These are phyloP conservation scores for Schizotus pectinicornis DNA, from an alignment of 2,888 invertebrate genomes.

Conservation along the genomic window DNA sequence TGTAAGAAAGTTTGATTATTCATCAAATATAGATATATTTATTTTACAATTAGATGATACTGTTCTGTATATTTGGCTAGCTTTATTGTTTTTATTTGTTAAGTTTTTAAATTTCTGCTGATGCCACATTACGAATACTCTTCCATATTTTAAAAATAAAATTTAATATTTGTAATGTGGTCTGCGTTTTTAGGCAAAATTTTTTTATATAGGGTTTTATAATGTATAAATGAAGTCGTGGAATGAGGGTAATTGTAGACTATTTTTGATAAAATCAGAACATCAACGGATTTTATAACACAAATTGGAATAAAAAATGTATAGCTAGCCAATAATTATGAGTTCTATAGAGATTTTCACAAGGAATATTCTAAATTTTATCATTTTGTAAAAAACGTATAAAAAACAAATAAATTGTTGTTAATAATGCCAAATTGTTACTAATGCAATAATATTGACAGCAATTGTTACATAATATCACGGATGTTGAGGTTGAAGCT, in stretches of 20 bases:
- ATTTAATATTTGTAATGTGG: slow-evolving; percentile 4
- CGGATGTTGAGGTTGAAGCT: slow-evolving; percentile 44
- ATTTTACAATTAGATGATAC: slow-evolving; percentile 34
- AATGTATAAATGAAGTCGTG: slow-evolving; percentile 8
- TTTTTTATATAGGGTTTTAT: slow-evolving; percentile 27
- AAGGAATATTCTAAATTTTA: slow-evolving; percentile 47
- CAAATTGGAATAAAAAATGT: slow-evolving; percentile 22
- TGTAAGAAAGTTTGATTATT: slow-evolving; percentile 37
- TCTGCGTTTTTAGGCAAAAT: slow-evolving; percentile 7
- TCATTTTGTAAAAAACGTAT: slow-evolving; percentile 41
- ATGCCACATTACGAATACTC: slow-evolving; percentile 17
- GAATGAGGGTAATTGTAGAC: slow-evolving; percentile 34
- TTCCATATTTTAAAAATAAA: slow-evolving; percentile 8
- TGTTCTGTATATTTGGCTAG: slow-evolving; percentile 33
- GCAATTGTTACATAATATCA: slow-evolving; percentile 53
- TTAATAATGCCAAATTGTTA: slow-evolving; percentile 50
- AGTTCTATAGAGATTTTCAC: slow-evolving; percentile 24
- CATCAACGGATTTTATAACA: slow-evolving; percentile 18
- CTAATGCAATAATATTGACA: slow-evolving; percentile 50
- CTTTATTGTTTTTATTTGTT: slow-evolving; percentile 30
- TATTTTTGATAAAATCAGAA: slow-evolving; percentile 44
- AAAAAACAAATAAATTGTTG: slow-evolving; percentile 39
- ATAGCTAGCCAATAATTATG: slow-evolving; percentile 40
- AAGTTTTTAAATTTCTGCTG: slow-evolving; percentile 17
- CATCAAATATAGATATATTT: slow-evolving; percentile 36